Evolutionary conservation across 2,888 invertebrate species (phyloP).

Genomic region (Bellardia pandia): DNA sequence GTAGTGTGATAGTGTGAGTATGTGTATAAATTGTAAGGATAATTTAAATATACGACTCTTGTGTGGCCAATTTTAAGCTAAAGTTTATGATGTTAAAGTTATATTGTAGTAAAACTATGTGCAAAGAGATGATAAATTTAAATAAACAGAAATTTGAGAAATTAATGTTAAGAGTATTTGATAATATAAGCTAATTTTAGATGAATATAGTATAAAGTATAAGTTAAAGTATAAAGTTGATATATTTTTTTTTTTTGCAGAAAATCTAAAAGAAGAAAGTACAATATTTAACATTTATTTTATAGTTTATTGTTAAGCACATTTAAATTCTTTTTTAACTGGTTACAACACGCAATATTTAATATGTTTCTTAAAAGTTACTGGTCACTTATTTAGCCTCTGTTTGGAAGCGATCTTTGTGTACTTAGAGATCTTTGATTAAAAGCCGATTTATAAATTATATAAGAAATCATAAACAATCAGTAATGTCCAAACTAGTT

Average conservation of each 20-base stretch:
- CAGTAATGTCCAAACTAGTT: conserved; percentile 14
- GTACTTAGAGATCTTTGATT: conserved; percentile 70
- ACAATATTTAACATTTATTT: no score
- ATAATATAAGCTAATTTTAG: no score
- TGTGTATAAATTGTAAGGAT: background rate
- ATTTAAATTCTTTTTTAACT: background rate
- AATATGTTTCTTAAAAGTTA: conserved; percentile 16
- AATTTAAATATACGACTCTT: conserved; percentile 38
- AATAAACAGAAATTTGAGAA: background rate
- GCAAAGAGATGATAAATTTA: background rate
- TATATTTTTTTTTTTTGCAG: no score
- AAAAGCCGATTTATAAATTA: conserved; percentile 68
- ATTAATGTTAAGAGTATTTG: background rate
- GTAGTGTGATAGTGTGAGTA: background rate
- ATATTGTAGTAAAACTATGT: background rate
- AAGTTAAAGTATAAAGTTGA: no score
- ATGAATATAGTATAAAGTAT: no score
- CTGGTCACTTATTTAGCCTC: conserved; percentile 41
- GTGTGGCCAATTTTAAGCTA: conserved; percentile 32
- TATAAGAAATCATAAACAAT: conserved; percentile 9
- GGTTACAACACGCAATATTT: conserved; percentile 13
- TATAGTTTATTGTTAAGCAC: no score
- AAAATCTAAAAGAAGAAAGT: no score
- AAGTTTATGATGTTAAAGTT: conserved; percentile 14
- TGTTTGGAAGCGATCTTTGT: conserved; percentile 63